Evolutionary conservation across 2,113 vertebrate species (phyloP).

Genomic region (Diphyllodes magnificus): DNA sequence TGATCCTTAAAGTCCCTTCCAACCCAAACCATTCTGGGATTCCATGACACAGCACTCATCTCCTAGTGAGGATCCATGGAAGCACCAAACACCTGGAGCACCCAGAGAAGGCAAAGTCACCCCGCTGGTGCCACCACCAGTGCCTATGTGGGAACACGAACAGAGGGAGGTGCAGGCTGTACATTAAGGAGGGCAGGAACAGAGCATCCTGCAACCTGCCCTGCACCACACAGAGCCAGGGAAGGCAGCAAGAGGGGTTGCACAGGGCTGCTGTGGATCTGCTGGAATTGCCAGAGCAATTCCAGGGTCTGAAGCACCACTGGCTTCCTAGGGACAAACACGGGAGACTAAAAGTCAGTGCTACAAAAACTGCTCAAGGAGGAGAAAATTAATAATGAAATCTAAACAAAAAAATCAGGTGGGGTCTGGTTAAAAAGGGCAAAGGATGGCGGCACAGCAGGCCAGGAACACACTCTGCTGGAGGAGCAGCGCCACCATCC

Average conservation of each 20-base stretch:
- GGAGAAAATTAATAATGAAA: neutral
- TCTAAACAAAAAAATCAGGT: rapidly evolving
- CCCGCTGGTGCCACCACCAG: neutral
- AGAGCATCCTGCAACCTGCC: neutral
- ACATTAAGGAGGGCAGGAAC: rapidly evolving
- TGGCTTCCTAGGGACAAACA: rapidly evolving
- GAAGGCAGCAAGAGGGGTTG: neutral
- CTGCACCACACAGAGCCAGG: rapidly evolving
- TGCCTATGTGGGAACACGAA: rapidly evolving
- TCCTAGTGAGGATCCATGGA: neutral
- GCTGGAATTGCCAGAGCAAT: neutral
- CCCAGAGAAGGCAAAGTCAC: neutral
- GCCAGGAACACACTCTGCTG: rapidly evolving
- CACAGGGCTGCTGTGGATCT: rapidly evolving
- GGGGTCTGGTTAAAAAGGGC: neutral
- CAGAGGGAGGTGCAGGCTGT: rapidly evolving
- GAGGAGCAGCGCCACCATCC: neutral
- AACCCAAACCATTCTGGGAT: neutral
- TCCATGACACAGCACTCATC: neutral
- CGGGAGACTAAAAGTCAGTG: neutral
- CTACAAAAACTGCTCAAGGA: neutral
- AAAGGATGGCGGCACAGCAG: rapidly evolving
- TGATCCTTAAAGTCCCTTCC: neutral
- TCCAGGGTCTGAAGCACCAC: neutral
- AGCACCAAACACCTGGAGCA: neutral